Evolutionary conservation across 2,888 invertebrate species (phyloP), one percentile per base, ranked within the genome.

Genomic region (Alsophila aescularia): DNA sequence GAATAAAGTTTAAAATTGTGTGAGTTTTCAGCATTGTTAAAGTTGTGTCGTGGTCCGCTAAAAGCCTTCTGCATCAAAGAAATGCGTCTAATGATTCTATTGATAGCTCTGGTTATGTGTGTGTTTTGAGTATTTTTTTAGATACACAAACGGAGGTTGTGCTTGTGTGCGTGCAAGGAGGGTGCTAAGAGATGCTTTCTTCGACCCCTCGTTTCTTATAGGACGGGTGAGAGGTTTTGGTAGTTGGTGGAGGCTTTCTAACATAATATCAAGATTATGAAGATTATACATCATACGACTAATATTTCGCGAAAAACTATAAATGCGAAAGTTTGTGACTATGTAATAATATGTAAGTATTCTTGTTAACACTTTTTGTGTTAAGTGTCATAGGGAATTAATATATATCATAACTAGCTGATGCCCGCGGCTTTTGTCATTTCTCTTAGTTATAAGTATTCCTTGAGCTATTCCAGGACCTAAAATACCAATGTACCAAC

Each of bases 21-120:
- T 42, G 10, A 8, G 8, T 36, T 14, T 34, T 34, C 21, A 2
- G 50, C 36, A 77, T 61, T 62, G 37, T 50, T 65, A 73, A 66
- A 44, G 55, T 73, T 73, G 85, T 74, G 49, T 64, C 64, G 61
- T 41, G 72, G 75, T 76, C 73, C 69, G 86, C 87, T 90, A 87
- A 90, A 90, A 90, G 90, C 88, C 70, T 73, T 79, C 75, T 72
- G 81, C 87, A 81, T 89, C 90, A 90, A 91, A 91, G 90, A 90
- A 91, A 89, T 86, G 81, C 87, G 79, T 89, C 90, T 90, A 89
- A 90, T 88, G 89, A 90, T 84, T 87, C 84, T 87, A 91, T 91
- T 89, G 90, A 87, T 89, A 87, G 85, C 82, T 84, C 66, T 64
- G 73, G 70, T 70, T 84, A 77, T 83, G 76, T 84, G 77, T 83